phyloP scores from a whole-genome alignment of 2,888 invertebrate species.

The Leucoptera coffeella region DNA sequence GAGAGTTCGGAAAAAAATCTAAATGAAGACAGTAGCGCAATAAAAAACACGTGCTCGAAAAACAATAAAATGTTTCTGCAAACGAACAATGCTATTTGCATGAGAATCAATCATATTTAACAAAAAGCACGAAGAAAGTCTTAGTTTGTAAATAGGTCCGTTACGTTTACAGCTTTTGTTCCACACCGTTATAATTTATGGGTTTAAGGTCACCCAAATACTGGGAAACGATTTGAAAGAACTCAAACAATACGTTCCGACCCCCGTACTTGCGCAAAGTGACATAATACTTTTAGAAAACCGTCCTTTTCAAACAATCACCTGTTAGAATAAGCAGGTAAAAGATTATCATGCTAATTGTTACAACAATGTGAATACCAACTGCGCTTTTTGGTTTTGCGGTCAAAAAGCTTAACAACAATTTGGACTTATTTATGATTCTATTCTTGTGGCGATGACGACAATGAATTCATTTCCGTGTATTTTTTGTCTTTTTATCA shows the following conservation, averaged over 20 bases:
- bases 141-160: no score
- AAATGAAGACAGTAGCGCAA: no score
- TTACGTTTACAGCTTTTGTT: slow-evolving; percentile 47
- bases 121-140: no score
- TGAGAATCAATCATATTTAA: no score
- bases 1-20: no score
- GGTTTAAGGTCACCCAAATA: no score
- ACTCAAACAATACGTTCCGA: no score
- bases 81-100: no score
- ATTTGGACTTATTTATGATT: slow-evolving; percentile 45
- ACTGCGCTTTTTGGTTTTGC: slow-evolving; percentile 39
- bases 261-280: slow-evolving; percentile 32
- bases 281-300: slow-evolving; percentile 20
- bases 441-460: slow-evolving; percentile 33
- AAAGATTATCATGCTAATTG: slow-evolving; percentile 44
- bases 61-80: no score
- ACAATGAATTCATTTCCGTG: slow-evolving; percentile 47
- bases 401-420: slow-evolving; percentile 31
- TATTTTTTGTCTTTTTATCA: slow-evolving; percentile 45
- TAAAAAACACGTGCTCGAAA: no score
- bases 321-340: slow-evolving; percentile 39
- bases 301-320: slow-evolving; percentile 25
- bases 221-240: no score
- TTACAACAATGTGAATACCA: slow-evolving; percentile 25
- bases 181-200: no score